These are phyloP conservation scores for Eretmocerus hayati DNA, from an alignment of 2,888 invertebrate species.

Conservation along the genomic window DNA sequence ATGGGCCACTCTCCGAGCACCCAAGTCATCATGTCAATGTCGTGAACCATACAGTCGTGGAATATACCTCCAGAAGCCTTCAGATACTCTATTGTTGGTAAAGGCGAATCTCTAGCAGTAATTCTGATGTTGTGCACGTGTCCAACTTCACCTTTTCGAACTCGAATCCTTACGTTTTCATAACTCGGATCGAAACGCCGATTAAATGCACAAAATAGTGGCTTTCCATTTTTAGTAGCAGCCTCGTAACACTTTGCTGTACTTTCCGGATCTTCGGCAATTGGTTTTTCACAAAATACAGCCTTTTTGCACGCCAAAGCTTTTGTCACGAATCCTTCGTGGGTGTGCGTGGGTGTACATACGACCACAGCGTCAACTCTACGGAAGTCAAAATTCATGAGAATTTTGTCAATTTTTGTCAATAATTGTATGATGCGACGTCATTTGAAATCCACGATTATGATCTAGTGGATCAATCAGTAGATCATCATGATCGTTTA, in stretches of 20 bases:
- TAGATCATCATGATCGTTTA: too few species aligned
- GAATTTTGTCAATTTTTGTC: too few species aligned
- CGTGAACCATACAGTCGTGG: conserved; percentile 64
- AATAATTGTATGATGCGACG: too few species aligned
- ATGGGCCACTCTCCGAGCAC: conserved; percentile 57
- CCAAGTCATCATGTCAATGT: conserved; percentile 62
- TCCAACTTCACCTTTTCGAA: conserved; percentile 55
- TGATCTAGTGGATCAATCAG: too few species aligned
- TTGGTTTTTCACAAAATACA: conserved; percentile 66
- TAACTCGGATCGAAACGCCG: conserved; percentile 62
- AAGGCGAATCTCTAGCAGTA: conserved; percentile 59
- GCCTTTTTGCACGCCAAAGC: conserved; percentile 54
- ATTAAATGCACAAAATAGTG: conserved; percentile 60
- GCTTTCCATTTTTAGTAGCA: conserved; percentile 51
- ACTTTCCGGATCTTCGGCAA: conserved; percentile 52
- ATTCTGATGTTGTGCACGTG: conserved; percentile 59
- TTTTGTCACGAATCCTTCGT: conserved; percentile 52
- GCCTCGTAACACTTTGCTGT: conserved; percentile 55
- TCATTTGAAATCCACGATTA: too few species aligned
- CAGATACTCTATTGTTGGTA: conserved; percentile 58
- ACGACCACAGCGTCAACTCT: conserved; percentile 53
- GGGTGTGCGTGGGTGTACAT: conserved; percentile 55
- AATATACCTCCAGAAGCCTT: conserved; percentile 60
- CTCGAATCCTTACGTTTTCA: conserved; percentile 48
- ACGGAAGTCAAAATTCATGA: background rate